Evolutionary conservation across 2,888 invertebrate genomes (phyloP).

Genomic region (Heliconius sara): DNA sequence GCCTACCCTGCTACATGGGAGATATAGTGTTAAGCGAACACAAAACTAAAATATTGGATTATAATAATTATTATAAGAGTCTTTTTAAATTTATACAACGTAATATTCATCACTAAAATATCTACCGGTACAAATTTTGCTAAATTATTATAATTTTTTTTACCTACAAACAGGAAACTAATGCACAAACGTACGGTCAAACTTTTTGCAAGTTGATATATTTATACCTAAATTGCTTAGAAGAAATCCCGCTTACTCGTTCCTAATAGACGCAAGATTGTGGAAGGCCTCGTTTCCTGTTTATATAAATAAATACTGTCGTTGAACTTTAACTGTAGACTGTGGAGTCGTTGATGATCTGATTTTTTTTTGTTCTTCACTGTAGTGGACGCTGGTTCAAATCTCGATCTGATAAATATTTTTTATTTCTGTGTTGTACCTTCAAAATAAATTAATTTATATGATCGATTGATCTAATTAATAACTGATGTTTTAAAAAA

Average conservation of each 20-base stretch:
- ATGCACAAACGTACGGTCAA: slow-evolving; percentile 6
- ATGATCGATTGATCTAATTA: too few relatives aligned
- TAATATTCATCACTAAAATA: too few relatives aligned
- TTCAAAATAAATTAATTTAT: too few relatives aligned
- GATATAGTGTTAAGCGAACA: too few relatives aligned
- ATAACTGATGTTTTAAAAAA: too few relatives aligned
- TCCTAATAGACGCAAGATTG: slow-evolving; percentile 28
- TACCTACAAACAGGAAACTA: background rate
- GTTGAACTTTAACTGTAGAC: slow-evolving; percentile 34
- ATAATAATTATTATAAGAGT: too few relatives aligned
- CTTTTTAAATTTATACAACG: too few relatives aligned
- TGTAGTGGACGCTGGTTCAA: background rate
- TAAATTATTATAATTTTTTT: background rate
- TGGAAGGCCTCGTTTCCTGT: slow-evolving; percentile 43
- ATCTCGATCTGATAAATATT: background rate
- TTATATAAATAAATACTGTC: slow-evolving; percentile 42
- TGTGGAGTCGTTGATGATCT: slow-evolving; percentile 34
- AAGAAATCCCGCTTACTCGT: background rate
- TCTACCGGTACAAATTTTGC: too few relatives aligned
- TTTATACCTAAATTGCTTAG: slow-evolving; percentile 14
- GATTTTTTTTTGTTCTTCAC: background rate
- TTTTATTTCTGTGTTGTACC: too few relatives aligned
- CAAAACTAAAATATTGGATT: too few relatives aligned
- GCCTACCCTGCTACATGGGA: too few relatives aligned
- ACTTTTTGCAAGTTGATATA: background rate